Evolutionary conservation across 2,888 invertebrate genomes (phyloP).

Genomic region (Argyra leucocephala): DNA sequence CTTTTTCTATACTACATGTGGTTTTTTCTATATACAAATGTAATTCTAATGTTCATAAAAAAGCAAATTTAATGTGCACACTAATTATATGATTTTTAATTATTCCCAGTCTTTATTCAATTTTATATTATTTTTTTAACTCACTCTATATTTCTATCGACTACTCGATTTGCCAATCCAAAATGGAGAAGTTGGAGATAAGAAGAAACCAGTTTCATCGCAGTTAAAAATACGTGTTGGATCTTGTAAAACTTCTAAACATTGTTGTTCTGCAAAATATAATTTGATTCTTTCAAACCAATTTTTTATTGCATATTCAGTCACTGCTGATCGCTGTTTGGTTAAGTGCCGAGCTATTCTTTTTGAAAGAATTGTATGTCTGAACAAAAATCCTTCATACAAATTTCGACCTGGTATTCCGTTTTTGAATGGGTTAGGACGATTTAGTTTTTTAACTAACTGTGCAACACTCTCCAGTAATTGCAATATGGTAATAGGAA

Average conservation of each 20-base stretch:
- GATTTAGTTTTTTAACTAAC: constrained; percentile 24
- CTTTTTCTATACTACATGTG: too few relatives aligned
- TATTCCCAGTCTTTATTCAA: too few relatives aligned
- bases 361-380: constrained; percentile 31
- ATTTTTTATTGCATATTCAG: constrained; percentile 27
- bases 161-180: too few relatives aligned
- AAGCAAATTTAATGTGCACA: too few relatives aligned
- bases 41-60: too few relatives aligned
- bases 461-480: constrained; percentile 30
- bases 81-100: too few relatives aligned
- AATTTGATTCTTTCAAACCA: constrained; percentile 31
- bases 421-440: background rate
- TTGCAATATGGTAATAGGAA: constrained; percentile 32
- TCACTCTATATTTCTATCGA: too few relatives aligned
- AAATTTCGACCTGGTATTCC: constrained; percentile 15
- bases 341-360: constrained; percentile 31
- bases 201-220: constrained; percentile 37
- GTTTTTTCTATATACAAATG: too few relatives aligned
- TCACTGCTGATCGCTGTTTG: constrained; percentile 26
- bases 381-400: constrained; percentile 32
- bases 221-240: constrained; percentile 32
- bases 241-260: constrained; percentile 26
- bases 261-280: constrained; percentile 27
- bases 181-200: too few relatives aligned
- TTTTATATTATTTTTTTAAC: too few relatives aligned